Evolutionary conservation across 2,113 vertebrate species (phyloP), one percentile per base, ranked within the genome.

Genomic region (Boulengeromyrus knoepffleri): DNA sequence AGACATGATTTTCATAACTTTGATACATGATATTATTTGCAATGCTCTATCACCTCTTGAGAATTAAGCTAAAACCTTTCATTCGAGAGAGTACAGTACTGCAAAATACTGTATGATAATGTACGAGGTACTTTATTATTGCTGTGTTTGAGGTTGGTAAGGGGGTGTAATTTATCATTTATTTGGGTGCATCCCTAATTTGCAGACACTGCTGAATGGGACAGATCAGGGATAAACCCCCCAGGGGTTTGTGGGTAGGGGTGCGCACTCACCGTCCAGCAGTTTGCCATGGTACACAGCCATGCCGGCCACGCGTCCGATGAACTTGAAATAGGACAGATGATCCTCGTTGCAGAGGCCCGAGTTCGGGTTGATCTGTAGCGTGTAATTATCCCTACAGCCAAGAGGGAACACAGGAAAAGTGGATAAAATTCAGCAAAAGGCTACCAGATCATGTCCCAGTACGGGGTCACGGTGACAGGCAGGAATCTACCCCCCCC

Each of bases 361-460:
- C 58, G 99, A 99, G 94, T 99, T 99, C 0, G 99, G 97, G 94
- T 99, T 99, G 93, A 99, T 99, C 96, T 99, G 99, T 58, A 99
- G 96, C 0, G 99, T 99, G 91, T 99, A 99, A 94, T 99, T 99
- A 94, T 99, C 99, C 92, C 99, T 99, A 95, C 9, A 93, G 94
- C 92, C 92, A 83, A 89, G 92, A 13, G 90, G 94, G 93, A 47
- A 21, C 5, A 85, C 45, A 1, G 0, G 31, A 42, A 6, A 70
- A 47, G 9, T 49, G 12, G 46, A n/a, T 24, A 36, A 12, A 85
- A 47, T 46, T 49, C 45, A 77, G 70, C 5, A 10, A 19, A 77
- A 36, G 15, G 19, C 70, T 77, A 77, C 3, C 31, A 39, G 27
- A 19, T 77, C 27, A 39, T 36, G n/a, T 39, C 70, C 31, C 70